Evolutionary conservation across 2,113 vertebrate genomes (phyloP).

Genomic region (Ellobius talpinus): DNA sequence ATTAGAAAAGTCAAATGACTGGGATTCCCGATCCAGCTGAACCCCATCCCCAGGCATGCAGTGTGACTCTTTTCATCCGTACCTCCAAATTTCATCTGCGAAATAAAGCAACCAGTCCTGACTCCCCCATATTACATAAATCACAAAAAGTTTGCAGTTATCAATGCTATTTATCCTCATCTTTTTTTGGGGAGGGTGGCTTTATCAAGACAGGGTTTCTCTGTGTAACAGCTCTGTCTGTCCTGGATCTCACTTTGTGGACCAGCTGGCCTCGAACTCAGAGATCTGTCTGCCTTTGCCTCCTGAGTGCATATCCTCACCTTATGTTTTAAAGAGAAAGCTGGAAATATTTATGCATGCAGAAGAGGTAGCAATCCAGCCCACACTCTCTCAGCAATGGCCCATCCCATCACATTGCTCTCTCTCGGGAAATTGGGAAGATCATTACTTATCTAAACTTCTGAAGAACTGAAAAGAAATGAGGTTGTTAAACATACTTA

Average conservation of each 20-base stretch:
- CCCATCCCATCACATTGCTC: not conserved
- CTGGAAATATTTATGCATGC: not conserved
- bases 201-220: not conserved
- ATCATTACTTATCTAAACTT: not conserved
- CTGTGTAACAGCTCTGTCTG: not conserved
- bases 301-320: not conserved
- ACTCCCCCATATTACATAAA: not conserved
- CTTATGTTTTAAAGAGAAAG: slow-evolving; percentile 34
- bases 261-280: not conserved
- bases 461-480: slow-evolving; percentile 43
- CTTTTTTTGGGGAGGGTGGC: not conserved
- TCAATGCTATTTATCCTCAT: not conserved
- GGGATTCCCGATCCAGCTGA: not conserved
- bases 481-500: not conserved
- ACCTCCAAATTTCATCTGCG: not conserved
- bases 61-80: not conserved
- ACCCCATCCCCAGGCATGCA: not conserved
- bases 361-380: not conserved
- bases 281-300: not conserved
- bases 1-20: not conserved
- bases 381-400: not conserved
- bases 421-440: not conserved
- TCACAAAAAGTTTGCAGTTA: not conserved
- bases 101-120: not conserved
- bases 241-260: not conserved